Evolutionary conservation across 2,797 vertebrate species (phyloP), one percentile per base, ranked within the genome.

Genomic region (Malurus leucopterus): DNA sequence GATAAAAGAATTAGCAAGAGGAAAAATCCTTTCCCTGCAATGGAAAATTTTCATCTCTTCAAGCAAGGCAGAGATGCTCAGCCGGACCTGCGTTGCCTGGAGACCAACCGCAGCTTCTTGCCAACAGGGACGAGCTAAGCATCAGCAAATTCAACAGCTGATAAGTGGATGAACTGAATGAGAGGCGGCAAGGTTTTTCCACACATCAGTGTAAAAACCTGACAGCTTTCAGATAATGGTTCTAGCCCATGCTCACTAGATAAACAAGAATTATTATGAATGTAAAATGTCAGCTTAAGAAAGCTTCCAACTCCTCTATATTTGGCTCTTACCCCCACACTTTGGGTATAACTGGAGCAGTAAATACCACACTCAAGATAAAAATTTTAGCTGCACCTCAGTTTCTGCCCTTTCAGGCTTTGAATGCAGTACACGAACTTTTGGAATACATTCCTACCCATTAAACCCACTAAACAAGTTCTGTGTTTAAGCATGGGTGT

Each of bases 31-130:
- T 92, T 94, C 69, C 91, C 92, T 2, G 96, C 95, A 96, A 95
- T 96, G 97, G 96, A 97, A 97, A 97, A 95, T 97, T 97, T 97
- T 96, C 95, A 94, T 93, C 94, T 96, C 89, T 93, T 91, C 64
- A 93, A 96, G 95, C 92, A 93, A 90, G 92, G 91, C 94, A 91
- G 92, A 89, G 95, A 92, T 94, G 90, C 92, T 95, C 51, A 90
- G 80, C 85, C 50, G n/a, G 90, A 84, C 84, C 63, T 82, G 75
- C 16, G 95, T 96, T 96, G 95, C 96, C 93, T 96, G 84, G 96
- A 93, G 83, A 96, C 95, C 49, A 59, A 61, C 74, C 1, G 10
- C 94, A 96, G 93, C 94, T 87, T 62, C 43, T 84, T 73, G 90
- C 94, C 93, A 92, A 80, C 20, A 57, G 77, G 90, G 86, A 96